phyloP scores from a whole-genome alignment of 2,888 invertebrate genomes.

The Rhopalosiphum nymphaeae region DNA sequence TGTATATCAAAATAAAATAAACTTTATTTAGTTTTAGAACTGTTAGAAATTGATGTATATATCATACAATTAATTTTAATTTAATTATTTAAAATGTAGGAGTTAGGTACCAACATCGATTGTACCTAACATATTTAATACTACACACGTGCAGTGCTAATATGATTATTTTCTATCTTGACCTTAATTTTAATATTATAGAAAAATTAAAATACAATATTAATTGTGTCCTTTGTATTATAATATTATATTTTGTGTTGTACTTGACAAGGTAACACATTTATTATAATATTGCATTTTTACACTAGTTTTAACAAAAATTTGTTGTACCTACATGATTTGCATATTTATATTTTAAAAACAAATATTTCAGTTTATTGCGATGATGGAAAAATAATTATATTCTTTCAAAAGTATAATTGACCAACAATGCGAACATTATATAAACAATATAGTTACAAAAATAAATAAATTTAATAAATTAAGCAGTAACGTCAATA shows the following conservation, averaged over 20 bases:
- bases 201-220: neutral
- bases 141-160: neutral
- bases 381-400: neutral
- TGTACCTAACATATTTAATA: neutral
- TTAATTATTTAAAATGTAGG: neutral
- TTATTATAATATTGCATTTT: neutral
- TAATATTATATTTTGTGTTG: neutral
- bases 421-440: neutral
- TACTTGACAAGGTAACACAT: neutral
- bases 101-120: neutral
- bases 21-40: neutral
- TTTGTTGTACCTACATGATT: neutral
- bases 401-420: neutral
- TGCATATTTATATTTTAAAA: neutral
- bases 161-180: neutral
- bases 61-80: neutral
- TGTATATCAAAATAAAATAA: conserved; percentile 13
- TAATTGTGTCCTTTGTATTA: neutral
- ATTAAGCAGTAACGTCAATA: neutral
- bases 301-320: neutral
- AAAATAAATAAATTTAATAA: neutral
- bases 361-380: neutral
- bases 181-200: neutral
- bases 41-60: neutral
- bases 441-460: neutral